These are phyloP conservation scores for Sinella curviseta DNA, from an alignment of 1,140 invertebrate species.

Conservation along the genomic window DNA sequence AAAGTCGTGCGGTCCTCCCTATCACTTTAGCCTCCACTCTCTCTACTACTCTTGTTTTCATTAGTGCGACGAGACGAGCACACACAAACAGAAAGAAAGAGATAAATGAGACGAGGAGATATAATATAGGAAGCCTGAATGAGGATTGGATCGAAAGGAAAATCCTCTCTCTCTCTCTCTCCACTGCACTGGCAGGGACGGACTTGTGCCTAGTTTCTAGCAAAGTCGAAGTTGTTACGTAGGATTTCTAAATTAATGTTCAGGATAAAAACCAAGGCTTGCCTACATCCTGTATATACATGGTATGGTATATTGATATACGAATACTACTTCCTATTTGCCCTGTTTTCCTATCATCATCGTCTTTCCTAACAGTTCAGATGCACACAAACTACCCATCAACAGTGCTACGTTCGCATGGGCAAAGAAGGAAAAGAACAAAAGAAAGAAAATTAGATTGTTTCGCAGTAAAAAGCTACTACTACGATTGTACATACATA, in stretches of 20 bases:
- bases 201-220: background rate
- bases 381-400: no score
- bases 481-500: no score
- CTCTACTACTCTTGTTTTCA: background rate
- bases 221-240: background rate
- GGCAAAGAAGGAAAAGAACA: conserved; percentile 1
- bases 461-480: no score
- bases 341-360: no score
- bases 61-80: background rate
- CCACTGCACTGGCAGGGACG: background rate
- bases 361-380: no score
- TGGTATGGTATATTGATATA: no score
- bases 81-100: background rate
- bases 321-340: no score
- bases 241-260: background rate
- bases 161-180: background rate
- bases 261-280: background rate
- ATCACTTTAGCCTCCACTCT: background rate
- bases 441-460: conserved; percentile 16
- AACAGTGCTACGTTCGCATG: no score
- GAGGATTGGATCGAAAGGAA: background rate
- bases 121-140: background rate
- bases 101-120: background rate
- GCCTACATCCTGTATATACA: background rate
- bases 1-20: background rate